phyloP scores from a whole-genome alignment of 2,888 invertebrate species.

The Tachina grossa region DNA sequence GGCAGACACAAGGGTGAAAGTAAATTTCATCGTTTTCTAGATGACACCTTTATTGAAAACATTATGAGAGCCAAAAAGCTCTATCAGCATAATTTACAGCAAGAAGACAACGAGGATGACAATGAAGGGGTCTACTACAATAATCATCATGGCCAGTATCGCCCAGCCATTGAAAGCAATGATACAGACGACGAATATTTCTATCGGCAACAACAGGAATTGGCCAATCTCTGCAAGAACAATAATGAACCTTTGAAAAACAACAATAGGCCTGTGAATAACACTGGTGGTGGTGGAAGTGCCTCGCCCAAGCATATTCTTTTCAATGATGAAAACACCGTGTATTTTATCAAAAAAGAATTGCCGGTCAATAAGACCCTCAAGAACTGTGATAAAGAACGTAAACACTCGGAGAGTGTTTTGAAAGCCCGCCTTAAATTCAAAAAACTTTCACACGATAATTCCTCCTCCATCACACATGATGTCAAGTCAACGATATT shows the following conservation, averaged over 20 bases:
- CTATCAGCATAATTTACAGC: conserved; percentile 64
- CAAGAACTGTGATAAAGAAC: conserved; percentile 70
- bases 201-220: conserved; percentile 64
- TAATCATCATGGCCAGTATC: background rate
- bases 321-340: conserved; percentile 82
- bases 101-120: conserved; percentile 42
- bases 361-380: conserved; percentile 77
- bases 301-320: conserved; percentile 79
- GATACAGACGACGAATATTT: conserved; percentile 66
- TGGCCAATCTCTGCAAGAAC: conserved; percentile 56
- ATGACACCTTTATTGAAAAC: conserved; percentile 76
- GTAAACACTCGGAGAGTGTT: conserved; percentile 53
- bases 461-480: conserved; percentile 55
- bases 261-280: background rate
- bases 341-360: conserved; percentile 82
- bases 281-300: conserved; percentile 7
- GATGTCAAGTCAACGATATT: conserved; percentile 65
- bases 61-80: conserved; percentile 74
- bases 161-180: conserved; percentile 10
- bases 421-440: conserved; percentile 66
- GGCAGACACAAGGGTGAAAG: conserved; percentile 38
- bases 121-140: conserved; percentile 27
- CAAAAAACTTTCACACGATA: conserved; percentile 60
- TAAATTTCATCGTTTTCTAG: conserved; percentile 75
- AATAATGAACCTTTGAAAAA: conserved; percentile 52